These are phyloP conservation scores for Chiloscyllium plagiosum DNA, from an alignment of 2,113 vertebrate genomes.

Conservation along the genomic window DNA sequence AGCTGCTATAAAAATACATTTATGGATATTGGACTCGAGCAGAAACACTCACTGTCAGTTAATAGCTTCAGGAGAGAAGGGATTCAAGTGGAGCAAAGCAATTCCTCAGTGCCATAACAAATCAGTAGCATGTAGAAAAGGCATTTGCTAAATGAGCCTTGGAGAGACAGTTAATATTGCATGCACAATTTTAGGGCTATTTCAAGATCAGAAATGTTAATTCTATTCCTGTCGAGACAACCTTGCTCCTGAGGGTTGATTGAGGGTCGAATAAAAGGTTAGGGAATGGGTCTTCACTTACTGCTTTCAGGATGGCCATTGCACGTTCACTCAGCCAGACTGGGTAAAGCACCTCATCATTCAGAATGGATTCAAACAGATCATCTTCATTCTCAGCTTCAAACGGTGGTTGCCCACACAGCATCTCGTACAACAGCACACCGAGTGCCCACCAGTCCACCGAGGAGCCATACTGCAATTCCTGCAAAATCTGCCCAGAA, in stretches of 20 bases:
- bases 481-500: conserved; percentile 79
- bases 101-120: background rate
- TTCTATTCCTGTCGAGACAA: background rate
- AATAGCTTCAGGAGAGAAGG: background rate
- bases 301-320: conserved; percentile 83
- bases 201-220: background rate
- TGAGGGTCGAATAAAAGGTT: background rate
- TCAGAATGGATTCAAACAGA: conserved; percentile 91
- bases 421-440: conserved; percentile 91
- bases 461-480: conserved; percentile 88
- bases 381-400: conserved; percentile 96
- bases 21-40: background rate
- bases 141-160: background rate
- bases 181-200: background rate
- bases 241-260: background rate
- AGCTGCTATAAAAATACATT: background rate
- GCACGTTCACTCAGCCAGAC: conserved; percentile 82
- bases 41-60: background rate
- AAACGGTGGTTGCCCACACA: conserved; percentile 87
- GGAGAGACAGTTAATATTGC: background rate
- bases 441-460: conserved; percentile 99
- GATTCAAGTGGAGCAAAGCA: background rate
- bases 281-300: conserved; percentile 54
- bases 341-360: conserved; percentile 82
- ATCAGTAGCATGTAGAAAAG: background rate